Conservation (phyloP, 2,113 vertebrate species). For the Maccullochella peelii region DNA sequence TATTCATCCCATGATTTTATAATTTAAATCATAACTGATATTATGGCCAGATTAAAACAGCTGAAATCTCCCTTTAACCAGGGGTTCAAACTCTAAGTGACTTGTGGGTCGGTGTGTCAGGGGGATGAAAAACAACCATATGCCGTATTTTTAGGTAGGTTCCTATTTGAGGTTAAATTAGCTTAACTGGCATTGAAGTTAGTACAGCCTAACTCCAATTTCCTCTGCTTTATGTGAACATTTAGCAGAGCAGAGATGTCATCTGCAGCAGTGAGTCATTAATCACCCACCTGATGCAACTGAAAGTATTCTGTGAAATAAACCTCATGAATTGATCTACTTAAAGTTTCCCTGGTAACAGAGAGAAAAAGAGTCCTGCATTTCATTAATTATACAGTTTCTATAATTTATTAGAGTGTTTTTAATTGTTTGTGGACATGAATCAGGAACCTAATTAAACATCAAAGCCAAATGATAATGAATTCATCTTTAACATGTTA, state of each 20-base stretch:
- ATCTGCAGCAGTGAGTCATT: conserved; percentile 39
- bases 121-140: not conserved
- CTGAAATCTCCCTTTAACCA: not conserved
- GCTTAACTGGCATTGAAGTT: not conserved
- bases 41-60: not conserved
- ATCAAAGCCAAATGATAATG: conserved; percentile 46
- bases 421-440: conserved; percentile 32
- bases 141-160: no score
- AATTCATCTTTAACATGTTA: conserved; percentile 15
- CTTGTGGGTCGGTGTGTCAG: not conserved
- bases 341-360: conserved; percentile 47
- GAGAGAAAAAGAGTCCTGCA: not conserved
- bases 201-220: not conserved
- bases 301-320: conserved; percentile 38
- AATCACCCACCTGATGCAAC: conserved; percentile 40
- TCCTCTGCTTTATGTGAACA: conserved; percentile 23
- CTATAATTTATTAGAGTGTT: conserved; percentile 27
- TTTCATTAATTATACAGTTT: conserved; percentile 36
- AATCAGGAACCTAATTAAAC: conserved; percentile 48
- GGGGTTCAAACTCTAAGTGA: no score
- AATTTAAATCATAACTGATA: no score
- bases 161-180: not conserved
- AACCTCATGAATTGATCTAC: conserved; percentile 35
- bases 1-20: not conserved
- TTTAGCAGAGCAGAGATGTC: conserved; percentile 1